A percentile compares a stretch with the other conserved stretches of the same genome.
phyloP scores from a whole-genome alignment of 2,113 vertebrate species.

The Hipposideros armiger region DNA sequence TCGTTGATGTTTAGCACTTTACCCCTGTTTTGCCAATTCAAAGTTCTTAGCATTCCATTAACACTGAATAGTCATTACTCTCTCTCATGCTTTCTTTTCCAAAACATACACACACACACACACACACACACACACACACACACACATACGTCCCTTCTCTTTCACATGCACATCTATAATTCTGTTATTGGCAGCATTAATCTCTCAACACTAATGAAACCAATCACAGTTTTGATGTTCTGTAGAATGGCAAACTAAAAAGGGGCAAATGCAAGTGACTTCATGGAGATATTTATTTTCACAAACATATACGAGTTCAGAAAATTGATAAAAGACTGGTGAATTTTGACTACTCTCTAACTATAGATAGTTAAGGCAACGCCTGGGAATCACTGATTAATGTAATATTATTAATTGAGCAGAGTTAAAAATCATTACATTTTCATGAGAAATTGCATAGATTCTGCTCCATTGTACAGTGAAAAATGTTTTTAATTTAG shows the following conservation, averaged over 20 bases:
- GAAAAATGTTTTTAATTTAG: not conserved
- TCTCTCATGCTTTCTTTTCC: not conserved
- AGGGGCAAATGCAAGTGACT: not conserved
- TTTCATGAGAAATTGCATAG: conserved; percentile 12
- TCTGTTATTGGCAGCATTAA: not conserved
- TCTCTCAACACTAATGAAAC: not conserved
- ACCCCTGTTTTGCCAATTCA: not conserved
- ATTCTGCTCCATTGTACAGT: not conserved
- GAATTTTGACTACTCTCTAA: not conserved
- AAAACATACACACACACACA: not conserved
- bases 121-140: too few species aligned
- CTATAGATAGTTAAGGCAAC: not conserved
- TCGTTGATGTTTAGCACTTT: not conserved
- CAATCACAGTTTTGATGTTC: not conserved
- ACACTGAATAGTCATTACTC: not conserved
- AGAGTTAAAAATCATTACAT: not conserved
- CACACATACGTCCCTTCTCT: not conserved
- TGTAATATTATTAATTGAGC: not conserved
- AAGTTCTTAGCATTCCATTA: not conserved
- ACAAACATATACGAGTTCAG: not conserved
- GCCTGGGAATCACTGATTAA: not conserved
- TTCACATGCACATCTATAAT: not conserved
- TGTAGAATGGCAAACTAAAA: not conserved
- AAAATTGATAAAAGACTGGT: not conserved
- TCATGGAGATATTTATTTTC: not conserved